Percentiles rank a stretch among this genome's conserved stretches.
These are phyloP conservation scores for Brenthis hecate DNA, from an alignment of 2,888 invertebrate species.

Conservation along the genomic window DNA sequence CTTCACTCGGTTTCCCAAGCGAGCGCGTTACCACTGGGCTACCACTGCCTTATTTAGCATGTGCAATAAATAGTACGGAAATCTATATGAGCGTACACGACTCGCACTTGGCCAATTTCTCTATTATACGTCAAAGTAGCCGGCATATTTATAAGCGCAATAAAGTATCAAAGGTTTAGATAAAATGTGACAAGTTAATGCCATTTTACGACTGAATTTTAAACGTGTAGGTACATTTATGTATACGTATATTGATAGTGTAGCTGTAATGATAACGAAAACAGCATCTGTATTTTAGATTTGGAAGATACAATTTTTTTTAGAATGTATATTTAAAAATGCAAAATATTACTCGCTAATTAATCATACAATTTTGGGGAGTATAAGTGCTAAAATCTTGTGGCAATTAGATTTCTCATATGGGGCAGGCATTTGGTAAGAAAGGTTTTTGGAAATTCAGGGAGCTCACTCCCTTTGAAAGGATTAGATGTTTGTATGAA, in stretches of 20 bases:
- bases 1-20: no score
- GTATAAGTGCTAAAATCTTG: no score
- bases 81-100: no score
- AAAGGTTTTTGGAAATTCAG: no score
- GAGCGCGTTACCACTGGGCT: no score
- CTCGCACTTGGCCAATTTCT: neutral
- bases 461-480: no score
- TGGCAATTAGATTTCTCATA: no score
- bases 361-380: no score
- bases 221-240: slow-evolving; percentile 24
- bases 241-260: neutral
- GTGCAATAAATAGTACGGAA: neutral
- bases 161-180: slow-evolving; percentile 39
- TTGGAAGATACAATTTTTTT: neutral
- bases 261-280: neutral
- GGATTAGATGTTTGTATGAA: no score
- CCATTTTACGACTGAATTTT: slow-evolving; percentile 39
- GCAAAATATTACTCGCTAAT: no score
- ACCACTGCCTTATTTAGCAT: no score
- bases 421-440: no score
- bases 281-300: neutral
- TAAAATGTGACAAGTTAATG: slow-evolving; percentile 44
- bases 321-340: neutral
- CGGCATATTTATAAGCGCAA: slow-evolving; percentile 41
- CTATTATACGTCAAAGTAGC: slow-evolving; percentile 25